Conservation (phyloP, 2,888 invertebrate species). For the Argyresthia albistria region DNA sequence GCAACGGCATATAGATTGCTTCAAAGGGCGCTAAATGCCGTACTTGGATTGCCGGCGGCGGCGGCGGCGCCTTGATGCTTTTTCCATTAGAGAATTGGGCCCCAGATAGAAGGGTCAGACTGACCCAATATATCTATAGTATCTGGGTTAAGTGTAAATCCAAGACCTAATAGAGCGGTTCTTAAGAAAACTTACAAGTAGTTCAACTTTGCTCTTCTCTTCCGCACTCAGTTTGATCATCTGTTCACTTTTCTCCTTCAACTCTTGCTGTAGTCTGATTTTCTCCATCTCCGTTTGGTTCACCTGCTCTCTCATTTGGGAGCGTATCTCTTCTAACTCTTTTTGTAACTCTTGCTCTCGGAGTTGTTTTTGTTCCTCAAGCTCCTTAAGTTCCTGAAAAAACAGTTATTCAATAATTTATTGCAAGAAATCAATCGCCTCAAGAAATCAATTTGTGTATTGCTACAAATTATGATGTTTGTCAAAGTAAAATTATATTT, state of each 20-base stretch:
- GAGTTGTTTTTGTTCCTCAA: conserved; percentile 41
- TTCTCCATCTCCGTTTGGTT: conserved; percentile 54
- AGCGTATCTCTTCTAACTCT: conserved; percentile 45
- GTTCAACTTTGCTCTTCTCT: conserved; percentile 44
- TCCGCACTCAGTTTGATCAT: conserved; percentile 48
- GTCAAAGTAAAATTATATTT: too few relatives aligned
- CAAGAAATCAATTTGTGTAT: too few relatives aligned
- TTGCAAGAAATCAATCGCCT: too few relatives aligned
- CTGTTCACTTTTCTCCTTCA: conserved; percentile 39
- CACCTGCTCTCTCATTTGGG: conserved; percentile 40
- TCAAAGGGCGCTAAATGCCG: too few relatives aligned
- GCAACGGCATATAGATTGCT: too few relatives aligned
- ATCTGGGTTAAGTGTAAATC: background rate
- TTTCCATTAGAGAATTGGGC: too few relatives aligned
- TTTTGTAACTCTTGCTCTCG: conserved; percentile 46
- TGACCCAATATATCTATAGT: too few relatives aligned
- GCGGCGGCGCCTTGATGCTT: too few relatives aligned
- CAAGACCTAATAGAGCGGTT: background rate
- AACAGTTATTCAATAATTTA: background rate
- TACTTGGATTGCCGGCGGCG: too few relatives aligned
- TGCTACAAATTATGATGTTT: too few relatives aligned
- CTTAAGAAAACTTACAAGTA: conserved; percentile 30
- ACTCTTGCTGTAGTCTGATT: conserved; percentile 35
- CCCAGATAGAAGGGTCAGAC: too few relatives aligned
- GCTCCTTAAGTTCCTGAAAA: conserved; percentile 42